Base-by-base conservation (phyloP, 2,797 vertebrate species). In the Sebastiscus albofasciatus region DNA sequence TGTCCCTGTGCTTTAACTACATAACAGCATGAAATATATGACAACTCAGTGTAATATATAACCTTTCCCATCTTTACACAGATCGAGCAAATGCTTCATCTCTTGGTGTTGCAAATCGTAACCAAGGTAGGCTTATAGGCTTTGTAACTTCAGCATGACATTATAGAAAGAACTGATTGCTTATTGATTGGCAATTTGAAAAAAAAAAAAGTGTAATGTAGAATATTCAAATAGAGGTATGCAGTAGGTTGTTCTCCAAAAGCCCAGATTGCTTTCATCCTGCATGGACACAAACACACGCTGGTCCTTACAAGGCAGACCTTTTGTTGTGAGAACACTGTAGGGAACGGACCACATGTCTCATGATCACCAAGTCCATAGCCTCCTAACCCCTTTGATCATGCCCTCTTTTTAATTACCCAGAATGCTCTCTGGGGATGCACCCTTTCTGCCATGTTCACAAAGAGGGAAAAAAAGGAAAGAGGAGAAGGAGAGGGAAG, bases 11-110 rank as follows among this genome's bases (percentile, higher is more conserved):
- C 85, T 87, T 89, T 90, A 73, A 81, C 74, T 56, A 77, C 73
- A 79, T 89, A 80, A 77, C 88, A 89, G 79, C 79, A 87, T 89
- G 81, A 82, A 56, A 66, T 77, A 82, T 83, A 79, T 89, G 80
- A 85, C 84, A 88, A 90, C 87, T 72, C 87, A 82, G 74, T 88
- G 82, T 96, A 96, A 96, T 95, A 94, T 94, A 94, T 97, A 93
- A 95, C 96, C 95, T 98, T 91, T 98, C 96, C 96, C 89, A 89
- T 96, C 94, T 95, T 92, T 91, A 95, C 96, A 95, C 97, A 98
- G 97, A 97, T 97, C 97, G 96, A 96, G 97, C 96, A 97, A 98
- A 98, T 96, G 97, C 97, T 95, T 98, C 97, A 96, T 99, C 97
- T 95, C 97, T 98, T 95, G 97, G 97, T 96, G 97, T 97, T 97